Percentiles rank a stretch among this genome's conserved stretches.
phyloP scores from a whole-genome alignment of 1,140 invertebrate genomes.

The Formica selysi region DNA sequence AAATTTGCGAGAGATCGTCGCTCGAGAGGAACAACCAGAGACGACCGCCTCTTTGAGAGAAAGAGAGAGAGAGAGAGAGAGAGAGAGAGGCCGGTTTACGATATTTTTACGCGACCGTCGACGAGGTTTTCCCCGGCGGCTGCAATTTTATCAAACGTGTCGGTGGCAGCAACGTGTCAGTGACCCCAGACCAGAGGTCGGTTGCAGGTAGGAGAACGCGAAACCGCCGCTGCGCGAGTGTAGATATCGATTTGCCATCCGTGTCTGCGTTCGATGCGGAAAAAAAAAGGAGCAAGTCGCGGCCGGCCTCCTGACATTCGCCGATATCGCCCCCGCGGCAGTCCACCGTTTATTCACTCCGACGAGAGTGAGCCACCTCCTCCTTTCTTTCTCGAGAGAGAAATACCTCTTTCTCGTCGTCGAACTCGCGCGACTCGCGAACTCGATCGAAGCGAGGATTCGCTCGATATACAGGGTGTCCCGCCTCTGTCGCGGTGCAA shows the following conservation, averaged over 20 bases:
- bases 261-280: slow-evolving; percentile 64
- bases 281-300: slow-evolving; percentile 70
- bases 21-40: slow-evolving; percentile 1
- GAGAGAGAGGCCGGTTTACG: slow-evolving; percentile 17
- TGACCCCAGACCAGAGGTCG: slow-evolving; percentile 65
- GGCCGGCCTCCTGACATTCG: slow-evolving; percentile 73
- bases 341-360: slow-evolving; percentile 70
- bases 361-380: slow-evolving; percentile 28
- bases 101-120: slow-evolving; percentile 34
- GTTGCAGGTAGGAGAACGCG: slow-evolving; percentile 71
- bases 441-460: background rate
- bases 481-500: background rate
- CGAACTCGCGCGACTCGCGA: background rate
- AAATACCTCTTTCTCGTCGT: slow-evolving; percentile 29
- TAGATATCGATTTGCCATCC: slow-evolving; percentile 77
- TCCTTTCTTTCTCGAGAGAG: slow-evolving; percentile 38
- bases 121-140: slow-evolving; percentile 47
- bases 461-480: no score
- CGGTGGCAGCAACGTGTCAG: slow-evolving; percentile 64
- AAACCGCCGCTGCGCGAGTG: slow-evolving; percentile 68
- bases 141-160: slow-evolving; percentile 63
- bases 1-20: background rate
- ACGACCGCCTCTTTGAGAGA: background rate
- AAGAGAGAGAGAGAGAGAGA: no score
- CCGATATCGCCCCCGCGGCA: slow-evolving; percentile 67